Percentiles rank a stretch among this genome's conserved stretches.
phyloP scores from a whole-genome alignment of 1,140 invertebrate genomes.

The Himalopsyche phryganea region DNA sequence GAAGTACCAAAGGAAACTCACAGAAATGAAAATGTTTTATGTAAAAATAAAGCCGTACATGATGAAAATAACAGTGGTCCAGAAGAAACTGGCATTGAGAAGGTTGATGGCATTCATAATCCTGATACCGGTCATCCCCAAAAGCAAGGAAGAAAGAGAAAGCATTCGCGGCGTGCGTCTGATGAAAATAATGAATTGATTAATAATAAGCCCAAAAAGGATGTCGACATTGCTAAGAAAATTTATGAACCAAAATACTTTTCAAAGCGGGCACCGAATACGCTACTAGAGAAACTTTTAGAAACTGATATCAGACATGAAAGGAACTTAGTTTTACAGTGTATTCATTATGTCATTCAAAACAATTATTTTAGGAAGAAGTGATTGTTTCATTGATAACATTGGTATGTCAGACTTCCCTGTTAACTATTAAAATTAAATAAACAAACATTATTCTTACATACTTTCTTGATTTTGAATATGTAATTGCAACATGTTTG shows the following conservation, averaged over 20 bases:
- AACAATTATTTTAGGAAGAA: constrained; percentile 63
- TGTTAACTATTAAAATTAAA: no score
- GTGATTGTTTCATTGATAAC: no score
- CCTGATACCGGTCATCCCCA: constrained; percentile 15
- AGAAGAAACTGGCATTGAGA: constrained; percentile 44
- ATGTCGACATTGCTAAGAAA: constrained; percentile 12
- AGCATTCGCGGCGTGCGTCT: constrained; percentile 21
- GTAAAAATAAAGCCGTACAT: no score
- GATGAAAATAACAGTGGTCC: constrained; percentile 46
- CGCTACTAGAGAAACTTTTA: constrained; percentile 58
- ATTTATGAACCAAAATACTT: constrained; percentile 28
- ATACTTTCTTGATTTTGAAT: no score
- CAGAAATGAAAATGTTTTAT: no score
- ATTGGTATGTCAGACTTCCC: no score
- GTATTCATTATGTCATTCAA: constrained; percentile 66
- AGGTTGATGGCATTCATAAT: constrained; percentile 13
- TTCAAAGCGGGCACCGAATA: constrained; percentile 40
- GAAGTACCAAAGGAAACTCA: not conserved
- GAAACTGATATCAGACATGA: constrained; percentile 64
- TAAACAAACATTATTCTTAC: no score
- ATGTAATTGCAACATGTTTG: no score
- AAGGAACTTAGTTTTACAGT: constrained; percentile 71
- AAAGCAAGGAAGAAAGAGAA: constrained; percentile 16
- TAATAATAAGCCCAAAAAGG: constrained; percentile 5
- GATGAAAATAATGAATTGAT: not conserved